phyloP scores from a whole-genome alignment of 2,888 invertebrate genomes.

The Cryptocephalus moraei region DNA sequence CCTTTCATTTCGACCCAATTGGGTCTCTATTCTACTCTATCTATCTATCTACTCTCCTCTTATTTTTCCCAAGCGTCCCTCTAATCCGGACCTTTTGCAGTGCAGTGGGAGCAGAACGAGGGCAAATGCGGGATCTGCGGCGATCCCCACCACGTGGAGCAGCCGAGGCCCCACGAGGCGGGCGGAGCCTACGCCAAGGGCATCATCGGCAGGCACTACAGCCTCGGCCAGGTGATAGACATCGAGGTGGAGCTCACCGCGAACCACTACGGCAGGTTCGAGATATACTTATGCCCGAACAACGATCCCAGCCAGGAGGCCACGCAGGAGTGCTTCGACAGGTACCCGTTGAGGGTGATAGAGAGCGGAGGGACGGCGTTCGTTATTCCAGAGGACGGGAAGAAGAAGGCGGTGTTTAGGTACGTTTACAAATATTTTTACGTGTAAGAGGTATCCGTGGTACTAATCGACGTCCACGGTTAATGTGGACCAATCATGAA shows the following conservation, averaged over 20 bases:
- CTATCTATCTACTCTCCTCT: too few species aligned
- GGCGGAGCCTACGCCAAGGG: slow-evolving; percentile 81
- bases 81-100: slow-evolving; percentile 34
- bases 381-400: slow-evolving; percentile 30
- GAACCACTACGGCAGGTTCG: slow-evolving; percentile 81
- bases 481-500: too few species aligned
- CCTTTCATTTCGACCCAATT: too few species aligned
- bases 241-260: slow-evolving; percentile 82
- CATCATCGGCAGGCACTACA: slow-evolving; percentile 71
- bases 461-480: too few species aligned
- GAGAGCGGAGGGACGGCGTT: slow-evolving; percentile 54
- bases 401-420: slow-evolving; percentile 39
- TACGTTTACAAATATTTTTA: slow-evolving; percentile 39
- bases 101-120: slow-evolving; percentile 77
- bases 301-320: slow-evolving; percentile 70
- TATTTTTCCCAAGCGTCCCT: too few species aligned
- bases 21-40: too few species aligned
- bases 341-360: slow-evolving; percentile 63
- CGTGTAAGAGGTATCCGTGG: too few species aligned
- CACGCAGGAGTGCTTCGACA: slow-evolving; percentile 75
- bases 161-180: slow-evolving; percentile 80
- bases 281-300: slow-evolving; percentile 76
- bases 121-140: slow-evolving; percentile 88
- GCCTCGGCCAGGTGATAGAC: slow-evolving; percentile 77
- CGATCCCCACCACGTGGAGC: slow-evolving; percentile 62